A percentile compares a stretch with the other conserved stretches of the same genome.
phyloP scores from a whole-genome alignment of 2,888 invertebrate genomes.

The Malachius bipustulatus region DNA sequence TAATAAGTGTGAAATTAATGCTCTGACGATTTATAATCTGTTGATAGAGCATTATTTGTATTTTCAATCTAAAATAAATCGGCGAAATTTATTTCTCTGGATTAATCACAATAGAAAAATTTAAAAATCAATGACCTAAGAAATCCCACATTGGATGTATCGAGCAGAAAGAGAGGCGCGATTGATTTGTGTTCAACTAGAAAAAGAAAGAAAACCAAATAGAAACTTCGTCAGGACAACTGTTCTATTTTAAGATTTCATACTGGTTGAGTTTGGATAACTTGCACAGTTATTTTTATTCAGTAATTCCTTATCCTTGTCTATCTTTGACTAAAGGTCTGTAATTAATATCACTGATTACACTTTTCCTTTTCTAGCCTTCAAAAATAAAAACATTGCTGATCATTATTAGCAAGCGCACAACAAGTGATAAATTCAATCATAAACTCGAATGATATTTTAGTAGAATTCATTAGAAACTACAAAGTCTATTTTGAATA shows the following conservation, averaged over 20 bases:
- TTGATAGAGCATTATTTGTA: too few species aligned
- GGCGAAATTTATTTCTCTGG: too few species aligned
- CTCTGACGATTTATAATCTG: too few species aligned
- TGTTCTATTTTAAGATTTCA: conserved; percentile 24
- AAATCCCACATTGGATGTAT: neutral
- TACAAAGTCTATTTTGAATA: too few species aligned
- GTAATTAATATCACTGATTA: too few species aligned
- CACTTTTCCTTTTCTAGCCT: too few species aligned
- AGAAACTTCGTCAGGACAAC: conserved; percentile 23
- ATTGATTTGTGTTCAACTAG: conserved; percentile 12
- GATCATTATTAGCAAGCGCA: too few species aligned
- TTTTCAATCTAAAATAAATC: too few species aligned
- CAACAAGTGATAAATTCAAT: too few species aligned
- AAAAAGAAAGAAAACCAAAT: conserved; percentile 20
- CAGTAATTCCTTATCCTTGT: conserved; percentile 17
- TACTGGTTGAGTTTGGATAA: conserved; percentile 18
- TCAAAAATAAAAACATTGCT: too few species aligned
- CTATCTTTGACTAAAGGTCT: conserved; percentile 17
- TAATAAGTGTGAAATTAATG: neutral
- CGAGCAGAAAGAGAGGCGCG: neutral
- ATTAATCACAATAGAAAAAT: conserved; percentile 1
- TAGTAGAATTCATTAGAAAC: too few species aligned
- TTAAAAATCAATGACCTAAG: conserved; percentile 1
- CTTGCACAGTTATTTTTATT: conserved; percentile 7
- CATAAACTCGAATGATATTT: too few species aligned